phyloP scores from a whole-genome alignment of 2,888 invertebrate species.

The Xestia c-nigrum region DNA sequence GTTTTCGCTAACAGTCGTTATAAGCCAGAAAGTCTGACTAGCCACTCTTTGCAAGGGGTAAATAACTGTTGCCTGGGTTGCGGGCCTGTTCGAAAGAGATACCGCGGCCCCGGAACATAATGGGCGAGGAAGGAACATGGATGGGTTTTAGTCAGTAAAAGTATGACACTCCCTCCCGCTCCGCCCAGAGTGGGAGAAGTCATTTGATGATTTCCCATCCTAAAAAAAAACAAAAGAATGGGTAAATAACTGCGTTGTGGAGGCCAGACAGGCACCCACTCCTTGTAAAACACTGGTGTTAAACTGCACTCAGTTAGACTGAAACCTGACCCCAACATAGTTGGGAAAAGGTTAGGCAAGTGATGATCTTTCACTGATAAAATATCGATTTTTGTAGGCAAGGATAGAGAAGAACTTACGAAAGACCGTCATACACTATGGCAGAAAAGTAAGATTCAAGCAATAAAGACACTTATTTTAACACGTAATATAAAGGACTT shows the following conservation, averaged over 20 bases:
- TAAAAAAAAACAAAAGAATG: too few species aligned
- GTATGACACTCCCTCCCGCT: too few species aligned
- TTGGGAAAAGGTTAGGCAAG: too few species aligned
- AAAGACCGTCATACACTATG: not conserved
- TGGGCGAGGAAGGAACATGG: too few species aligned
- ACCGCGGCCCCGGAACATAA: too few species aligned
- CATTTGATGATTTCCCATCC: too few species aligned
- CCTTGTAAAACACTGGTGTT: not conserved
- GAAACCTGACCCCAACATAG: not conserved
- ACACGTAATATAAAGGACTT: conserved; percentile 65
- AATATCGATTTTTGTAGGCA: not conserved
- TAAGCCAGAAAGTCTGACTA: not conserved
- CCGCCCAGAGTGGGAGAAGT: too few species aligned
- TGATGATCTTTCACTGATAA: not conserved
- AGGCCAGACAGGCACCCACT: not conserved
- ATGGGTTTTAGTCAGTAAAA: too few species aligned
- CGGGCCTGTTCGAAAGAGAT: too few species aligned
- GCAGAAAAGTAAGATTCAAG: not conserved
- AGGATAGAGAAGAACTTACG: not conserved
- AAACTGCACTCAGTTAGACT: not conserved
- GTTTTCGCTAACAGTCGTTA: not conserved
- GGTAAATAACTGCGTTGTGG: not conserved
- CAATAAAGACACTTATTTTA: not conserved
- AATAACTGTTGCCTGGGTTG: too few species aligned
- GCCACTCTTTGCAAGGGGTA: not conserved